Base-by-base conservation (phyloP, 2,888 invertebrate species). In the Gibbula magus region DNA sequence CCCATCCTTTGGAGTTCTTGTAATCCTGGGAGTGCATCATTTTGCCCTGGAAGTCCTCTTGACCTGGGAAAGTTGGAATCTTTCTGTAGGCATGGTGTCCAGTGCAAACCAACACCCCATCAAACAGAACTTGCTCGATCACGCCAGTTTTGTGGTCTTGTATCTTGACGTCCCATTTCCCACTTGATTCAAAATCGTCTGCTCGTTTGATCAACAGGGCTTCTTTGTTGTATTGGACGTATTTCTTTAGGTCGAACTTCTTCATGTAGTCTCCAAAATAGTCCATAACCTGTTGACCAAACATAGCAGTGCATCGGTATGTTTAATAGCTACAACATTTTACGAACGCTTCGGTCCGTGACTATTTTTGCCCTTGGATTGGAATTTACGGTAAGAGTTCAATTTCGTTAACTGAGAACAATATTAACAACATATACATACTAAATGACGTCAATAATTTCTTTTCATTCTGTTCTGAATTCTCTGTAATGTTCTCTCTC, bases 71-170 rank as follows among this genome's bases (percentile, higher is more conserved):
- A 29, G 80, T 80, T 3, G 90, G 90, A 25, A 84, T 56, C 74
- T 90, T 81, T 20, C 83, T 81, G 8, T 85, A 81, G 7, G 89
- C 88, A 84, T 89, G 90, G 66, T 92, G 92, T 3, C 92, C 92
- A 0, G 90, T 89, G 78, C 91, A 91, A 29, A 92, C 78, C 79
- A 92, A 32, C 0, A 92, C 89, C 7, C 87, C 90, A 79, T 92
- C 91, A 86, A 88, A 92, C 0, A 84, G 80, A 22, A 88, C 83
- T 5, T 80, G 82, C 16, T 82, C 80, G 16, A 81, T 84, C 18
- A 80, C 77, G 3, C 84, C 88, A 22, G 83, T 91, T 83, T 78
- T 86, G 81, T 78, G 87, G 81, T 91, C 88, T 79, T 86, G 83
- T 4, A 89, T 83, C 29, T 85, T 83, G 5, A 92, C 79, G 4